A percentile compares a stretch with the other conserved stretches of the same genome.
Evolutionary conservation across 2,797 vertebrate species (phyloP).

Genomic region (Chrysocyon brachyurus): DNA sequence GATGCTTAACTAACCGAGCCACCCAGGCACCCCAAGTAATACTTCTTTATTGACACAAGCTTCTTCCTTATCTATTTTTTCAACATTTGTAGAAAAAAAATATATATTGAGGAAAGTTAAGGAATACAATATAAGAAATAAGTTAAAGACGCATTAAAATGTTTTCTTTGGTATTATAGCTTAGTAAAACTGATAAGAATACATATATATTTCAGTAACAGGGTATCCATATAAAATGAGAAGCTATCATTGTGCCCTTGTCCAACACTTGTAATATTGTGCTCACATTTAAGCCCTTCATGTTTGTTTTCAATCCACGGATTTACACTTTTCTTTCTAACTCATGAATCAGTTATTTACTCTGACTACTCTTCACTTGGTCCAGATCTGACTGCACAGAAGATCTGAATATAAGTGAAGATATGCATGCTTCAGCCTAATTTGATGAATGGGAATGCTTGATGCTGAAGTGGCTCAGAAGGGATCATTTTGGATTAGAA

Average conservation of each 20-base stretch:
- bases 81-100: neutral
- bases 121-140: neutral
- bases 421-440: neutral
- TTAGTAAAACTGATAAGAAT: neutral
- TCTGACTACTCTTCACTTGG: neutral
- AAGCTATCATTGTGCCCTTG: neutral
- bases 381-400: neutral
- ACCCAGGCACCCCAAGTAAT: neutral
- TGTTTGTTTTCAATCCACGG: neutral
- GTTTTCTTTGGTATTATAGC: neutral
- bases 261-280: neutral
- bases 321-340: neutral
- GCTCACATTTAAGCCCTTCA: neutral
- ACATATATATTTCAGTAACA: neutral
- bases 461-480: slow-evolving; percentile 57
- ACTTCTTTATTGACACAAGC: neutral
- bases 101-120: neutral
- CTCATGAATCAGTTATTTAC: neutral
- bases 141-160: neutral
- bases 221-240: neutral
- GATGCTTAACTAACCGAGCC: neutral
- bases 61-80: slow-evolving; percentile 34
- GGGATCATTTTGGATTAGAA: slow-evolving; percentile 70
- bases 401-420: slow-evolving; percentile 40
- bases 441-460: slow-evolving; percentile 67